A percentile compares a stretch with the other conserved stretches of the same genome.
These are phyloP conservation scores for Colistium nudipinnis DNA, from an alignment of 2,113 vertebrate genomes.

Conservation along the genomic window DNA sequence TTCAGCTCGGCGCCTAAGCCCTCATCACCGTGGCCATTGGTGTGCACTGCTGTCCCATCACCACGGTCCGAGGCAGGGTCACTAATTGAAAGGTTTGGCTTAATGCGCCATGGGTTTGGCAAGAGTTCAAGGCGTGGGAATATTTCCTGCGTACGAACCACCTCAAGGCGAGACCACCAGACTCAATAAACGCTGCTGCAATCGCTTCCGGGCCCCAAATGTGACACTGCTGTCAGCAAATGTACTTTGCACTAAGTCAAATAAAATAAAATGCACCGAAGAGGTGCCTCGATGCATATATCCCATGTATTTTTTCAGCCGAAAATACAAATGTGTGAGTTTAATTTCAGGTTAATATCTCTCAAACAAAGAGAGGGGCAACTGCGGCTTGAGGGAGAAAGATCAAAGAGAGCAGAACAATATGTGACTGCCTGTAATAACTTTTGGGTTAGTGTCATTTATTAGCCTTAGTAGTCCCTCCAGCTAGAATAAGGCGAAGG, in stretches of 20 bases:
- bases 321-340: no score
- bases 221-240: background rate
- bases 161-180: slow-evolving; percentile 11
- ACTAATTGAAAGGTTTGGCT: slow-evolving; percentile 57
- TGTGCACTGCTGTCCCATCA: slow-evolving; percentile 32
- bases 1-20: slow-evolving; percentile 36
- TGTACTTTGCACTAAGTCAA: background rate
- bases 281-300: no score
- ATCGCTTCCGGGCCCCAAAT: background rate
- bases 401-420: background rate
- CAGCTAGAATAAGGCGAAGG: background rate
- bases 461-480: background rate
- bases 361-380: no score
- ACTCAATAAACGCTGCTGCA: background rate
- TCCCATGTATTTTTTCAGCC: no score
- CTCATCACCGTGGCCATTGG: slow-evolving; percentile 30
- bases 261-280: no score
- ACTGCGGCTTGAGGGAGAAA: background rate
- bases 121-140: slow-evolving; percentile 40
- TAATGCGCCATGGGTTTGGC: slow-evolving; percentile 43
- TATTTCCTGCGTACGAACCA: background rate
- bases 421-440: background rate
- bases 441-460: background rate
- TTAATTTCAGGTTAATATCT: no score
- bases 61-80: slow-evolving; percentile 5